Base-by-base conservation (phyloP, 2,888 invertebrate species). In the Diaphora mendica region DNA sequence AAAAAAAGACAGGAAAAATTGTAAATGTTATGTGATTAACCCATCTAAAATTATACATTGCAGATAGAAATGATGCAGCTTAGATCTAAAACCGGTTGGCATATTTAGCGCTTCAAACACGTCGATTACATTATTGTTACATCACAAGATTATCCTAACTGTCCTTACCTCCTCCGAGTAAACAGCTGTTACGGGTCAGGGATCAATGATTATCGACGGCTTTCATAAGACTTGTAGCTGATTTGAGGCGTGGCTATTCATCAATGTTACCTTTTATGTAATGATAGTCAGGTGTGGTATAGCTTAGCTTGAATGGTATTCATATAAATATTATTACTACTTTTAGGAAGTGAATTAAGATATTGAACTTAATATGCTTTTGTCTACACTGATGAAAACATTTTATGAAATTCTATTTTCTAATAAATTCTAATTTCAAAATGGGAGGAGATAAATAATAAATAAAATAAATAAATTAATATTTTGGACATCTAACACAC, bases 251-350 rank as follows among this genome's bases (percentile, higher is more conserved):
- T 62, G 64, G 74, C 23, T 13, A 48, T 72, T 69, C 48, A 69
- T 75, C 72, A 72, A 72, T 62, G 20, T 68, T 64, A 68, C 20
- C 48, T 13, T n/a, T 70, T 75, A 69, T 75, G 71, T 69, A 68
- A 75, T 44, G 59, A 48, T 26, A 44, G 39, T 35, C 62, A 64
- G 59, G 68, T 66, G 70, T 23, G 64, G 39, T 64, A 67, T 71
- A 33, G 35, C 42, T 42, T 30, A 20, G 55, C 20, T 4, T 59
- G 17, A 59, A 9, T 67, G 66, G 30, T n/a, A 42, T 55, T 71
- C 35, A 39, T 23, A 42, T 35, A 48, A 48, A 48, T 5, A 48
- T 48, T 5, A 48, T 48, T 17, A 3, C 9, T 17, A 17, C 44
- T 17, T 44, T 44, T 17, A 20, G 7, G 15, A 20, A 9, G n/a